Percentiles rank a stretch among this genome's conserved stretches.
Evolutionary conservation across 1,140 invertebrate genomes (phyloP).

Genomic region (Pomacea maculata): DNA sequence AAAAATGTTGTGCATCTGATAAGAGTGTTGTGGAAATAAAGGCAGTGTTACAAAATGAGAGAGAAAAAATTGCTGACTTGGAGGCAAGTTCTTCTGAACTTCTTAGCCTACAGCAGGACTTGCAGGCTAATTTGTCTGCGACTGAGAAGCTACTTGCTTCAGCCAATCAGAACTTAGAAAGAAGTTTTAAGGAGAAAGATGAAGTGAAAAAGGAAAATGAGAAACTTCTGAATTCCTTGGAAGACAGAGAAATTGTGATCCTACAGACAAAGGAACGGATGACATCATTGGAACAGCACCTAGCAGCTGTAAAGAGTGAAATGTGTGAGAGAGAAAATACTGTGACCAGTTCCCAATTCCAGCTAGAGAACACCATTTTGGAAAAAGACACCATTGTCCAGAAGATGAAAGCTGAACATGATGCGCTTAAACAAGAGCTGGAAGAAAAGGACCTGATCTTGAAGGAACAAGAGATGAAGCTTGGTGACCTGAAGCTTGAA

Average conservation of each 20-base stretch:
- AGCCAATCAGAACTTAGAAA: too few relatives aligned
- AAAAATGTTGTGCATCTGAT: background rate
- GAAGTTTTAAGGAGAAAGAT: too few relatives aligned
- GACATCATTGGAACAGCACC: too few relatives aligned
- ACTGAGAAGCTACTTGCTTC: too few relatives aligned
- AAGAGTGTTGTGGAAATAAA: background rate
- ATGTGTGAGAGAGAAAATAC: background rate
- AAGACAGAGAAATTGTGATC: too few relatives aligned
- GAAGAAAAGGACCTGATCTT: background rate
- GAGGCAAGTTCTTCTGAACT: constrained; percentile 6
- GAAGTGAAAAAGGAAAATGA: too few relatives aligned
- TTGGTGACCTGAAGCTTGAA: constrained; percentile 9
- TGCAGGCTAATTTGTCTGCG: too few relatives aligned
- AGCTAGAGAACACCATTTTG: background rate
- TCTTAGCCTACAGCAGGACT: too few relatives aligned
- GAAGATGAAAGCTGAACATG: background rate
- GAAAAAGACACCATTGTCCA: background rate
- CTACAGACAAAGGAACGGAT: too few relatives aligned
- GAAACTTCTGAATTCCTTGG: too few relatives aligned
- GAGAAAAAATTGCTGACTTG: background rate
- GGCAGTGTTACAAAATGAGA: constrained; percentile 1
- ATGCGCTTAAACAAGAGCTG: background rate
- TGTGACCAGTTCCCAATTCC: background rate
- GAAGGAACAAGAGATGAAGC: constrained; percentile 9
- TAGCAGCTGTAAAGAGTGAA: background rate